Evolutionary conservation across 2,888 invertebrate species (phyloP), one percentile per base, ranked within the genome.

Genomic region (Poecilobothrus nobilitatus): DNA sequence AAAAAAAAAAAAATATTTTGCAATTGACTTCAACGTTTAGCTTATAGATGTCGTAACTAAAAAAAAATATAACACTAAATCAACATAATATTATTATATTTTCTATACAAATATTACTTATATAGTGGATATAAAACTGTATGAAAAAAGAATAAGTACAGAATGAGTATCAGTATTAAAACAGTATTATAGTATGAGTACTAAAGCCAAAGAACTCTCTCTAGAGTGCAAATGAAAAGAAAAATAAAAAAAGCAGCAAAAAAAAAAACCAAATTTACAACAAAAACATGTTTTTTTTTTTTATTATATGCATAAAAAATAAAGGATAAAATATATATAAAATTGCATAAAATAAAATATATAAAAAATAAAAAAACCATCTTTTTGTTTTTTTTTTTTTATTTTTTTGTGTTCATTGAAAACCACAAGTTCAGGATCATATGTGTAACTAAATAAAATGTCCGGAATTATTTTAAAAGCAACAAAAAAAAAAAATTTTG

Each of bases 21-120:
- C 53, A 53, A 53, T 53, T 53, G 53, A 53, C 53, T 53, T 53
- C 53, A 53, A 53, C n/a, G 53, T 53, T 53, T 53, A n/a, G 53
- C 53, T 53, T 53, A 53, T 53, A 53, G 53, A 53, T 53, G 53
- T 53, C 53, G 53, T 53, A 18, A 53, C 53, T 53, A 18, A 53
- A 53, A 44, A n/a, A 44, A 53, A 53, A 53, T 53, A 53, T 53
- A 53, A 53, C 53, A 53, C 53, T 53, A 53, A 53, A 12, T 53
- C 53, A 53, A 53, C 53, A 53, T 53, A 18, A 2, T 53, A n/a
- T n/a, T n/a, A n/a, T 53, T 53, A 18, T 53, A 53, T 53, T 12
- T 41, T 41, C 9, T 27, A 27, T 27, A 27, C 27, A 27, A 27
- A 5, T 27, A 27, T 27, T n/a, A n/a, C n/a, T 27, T 27, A 27